A percentile compares a stretch with the other conserved stretches of the same genome.
Conservation (phyloP, 2,797 vertebrate species). For the Notolepis coatsorum region DNA sequence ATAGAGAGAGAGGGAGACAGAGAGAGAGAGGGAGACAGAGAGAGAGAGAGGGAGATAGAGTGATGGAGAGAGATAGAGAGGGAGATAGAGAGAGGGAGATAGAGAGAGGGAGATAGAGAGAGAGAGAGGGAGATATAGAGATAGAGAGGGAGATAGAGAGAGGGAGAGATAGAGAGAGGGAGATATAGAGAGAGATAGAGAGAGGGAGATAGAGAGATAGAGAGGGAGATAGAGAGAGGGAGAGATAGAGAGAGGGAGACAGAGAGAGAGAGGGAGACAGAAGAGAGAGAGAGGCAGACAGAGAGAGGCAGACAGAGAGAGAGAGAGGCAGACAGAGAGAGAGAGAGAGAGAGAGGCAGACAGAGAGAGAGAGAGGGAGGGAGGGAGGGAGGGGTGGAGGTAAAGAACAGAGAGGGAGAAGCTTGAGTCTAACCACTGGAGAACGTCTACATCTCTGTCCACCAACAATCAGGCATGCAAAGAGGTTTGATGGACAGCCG, state of each 20-base stretch:
- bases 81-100: background rate
- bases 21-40: conserved; percentile 7
- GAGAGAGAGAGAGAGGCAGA: background rate
- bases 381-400: background rate
- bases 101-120: background rate
- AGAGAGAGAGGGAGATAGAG: background rate
- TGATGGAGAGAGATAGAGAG: background rate
- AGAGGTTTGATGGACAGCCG: conserved; percentile 19
- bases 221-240: background rate
- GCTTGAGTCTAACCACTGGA: background rate
- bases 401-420: conserved; percentile 8
- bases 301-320: background rate
- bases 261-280: background rate
- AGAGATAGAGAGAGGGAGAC: background rate
- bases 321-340: background rate
- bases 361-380: conserved; percentile 20
- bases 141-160: background rate
- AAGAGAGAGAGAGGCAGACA: background rate
- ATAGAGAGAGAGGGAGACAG: conserved; percentile 6
- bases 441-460: background rate
- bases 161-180: background rate
- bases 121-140: background rate
- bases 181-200: conserved; percentile 22
- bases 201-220: conserved; percentile 6
- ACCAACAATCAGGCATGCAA: conserved; percentile 33